These are phyloP conservation scores for Epinephelus moara DNA, from an alignment of 2,113 vertebrate species.

Conservation along the genomic window DNA sequence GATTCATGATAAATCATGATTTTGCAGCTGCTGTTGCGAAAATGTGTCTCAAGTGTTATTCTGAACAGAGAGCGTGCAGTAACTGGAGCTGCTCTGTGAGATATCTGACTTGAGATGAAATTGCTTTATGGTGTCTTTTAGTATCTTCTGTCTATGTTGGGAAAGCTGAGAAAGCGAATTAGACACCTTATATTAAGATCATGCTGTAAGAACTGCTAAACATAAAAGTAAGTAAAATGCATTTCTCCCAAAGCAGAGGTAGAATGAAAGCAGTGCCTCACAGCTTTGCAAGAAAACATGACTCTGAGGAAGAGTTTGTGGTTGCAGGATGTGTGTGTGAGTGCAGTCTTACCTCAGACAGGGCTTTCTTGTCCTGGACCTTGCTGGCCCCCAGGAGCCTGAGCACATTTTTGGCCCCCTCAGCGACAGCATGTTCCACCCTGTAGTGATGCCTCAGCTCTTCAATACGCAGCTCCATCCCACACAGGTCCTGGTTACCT, in stretches of 20 bases:
- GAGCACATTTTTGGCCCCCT: constrained; percentile 92
- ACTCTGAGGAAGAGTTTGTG: not conserved
- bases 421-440: constrained; percentile 91
- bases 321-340: constrained; percentile 1
- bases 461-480: constrained; percentile 90
- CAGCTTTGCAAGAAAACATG: not conserved
- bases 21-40: not conserved
- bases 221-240: not conserved
- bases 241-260: not conserved
- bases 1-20: not conserved
- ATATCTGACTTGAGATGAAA: not conserved
- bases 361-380: constrained; percentile 90
- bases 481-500: constrained; percentile 89
- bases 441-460: constrained; percentile 93
- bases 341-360: constrained; percentile 80
- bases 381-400: constrained; percentile 89
- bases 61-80: not conserved
- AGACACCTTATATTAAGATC: not conserved
- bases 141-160: not conserved
- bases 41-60: not conserved
- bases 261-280: not conserved
- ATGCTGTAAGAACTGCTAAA: not conserved
- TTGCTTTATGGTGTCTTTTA: not conserved
- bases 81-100: not conserved
- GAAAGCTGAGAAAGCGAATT: not conserved